Evolutionary conservation across 1,140 invertebrate genomes (phyloP).

Genomic region (Onthophagus taurus): DNA sequence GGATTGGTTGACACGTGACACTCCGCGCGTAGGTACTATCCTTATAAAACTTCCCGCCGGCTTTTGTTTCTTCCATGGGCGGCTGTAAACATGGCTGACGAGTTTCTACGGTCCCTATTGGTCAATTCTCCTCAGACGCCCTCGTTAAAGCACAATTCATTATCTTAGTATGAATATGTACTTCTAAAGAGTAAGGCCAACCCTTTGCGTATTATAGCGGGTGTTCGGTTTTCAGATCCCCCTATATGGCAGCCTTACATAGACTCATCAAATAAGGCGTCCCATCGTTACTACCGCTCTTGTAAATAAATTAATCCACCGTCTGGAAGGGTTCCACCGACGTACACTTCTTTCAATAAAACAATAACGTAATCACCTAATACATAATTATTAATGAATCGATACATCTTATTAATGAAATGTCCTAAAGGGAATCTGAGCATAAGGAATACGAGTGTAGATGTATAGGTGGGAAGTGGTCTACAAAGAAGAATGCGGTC

Average conservation of each 20-base stretch:
- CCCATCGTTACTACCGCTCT: constrained; percentile 7
- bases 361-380: too few species aligned
- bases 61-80: constrained; percentile 21
- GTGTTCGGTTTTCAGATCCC: constrained; percentile 9
- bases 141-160: constrained; percentile 17
- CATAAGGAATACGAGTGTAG: too few species aligned
- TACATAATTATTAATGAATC: too few species aligned
- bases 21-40: too few species aligned
- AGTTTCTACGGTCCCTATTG: constrained; percentile 18
- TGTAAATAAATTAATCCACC: constrained; percentile 13
- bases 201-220: constrained; percentile 15
- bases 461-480: too few species aligned
- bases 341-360: too few species aligned
- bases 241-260: not conserved
- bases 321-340: not conserved
- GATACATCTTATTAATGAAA: too few species aligned
- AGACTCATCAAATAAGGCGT: constrained; percentile 9
- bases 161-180: constrained; percentile 19
- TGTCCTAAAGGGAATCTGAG: too few species aligned
- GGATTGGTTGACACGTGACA: too few species aligned
- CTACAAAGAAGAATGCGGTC: too few species aligned
- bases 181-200: constrained; percentile 11
- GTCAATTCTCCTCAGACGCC: constrained; percentile 17
- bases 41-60: constrained; percentile 12
- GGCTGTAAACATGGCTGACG: constrained; percentile 22